Conservation (phyloP, 2,888 invertebrate species). For the Chymomyza fuscimana region DNA sequence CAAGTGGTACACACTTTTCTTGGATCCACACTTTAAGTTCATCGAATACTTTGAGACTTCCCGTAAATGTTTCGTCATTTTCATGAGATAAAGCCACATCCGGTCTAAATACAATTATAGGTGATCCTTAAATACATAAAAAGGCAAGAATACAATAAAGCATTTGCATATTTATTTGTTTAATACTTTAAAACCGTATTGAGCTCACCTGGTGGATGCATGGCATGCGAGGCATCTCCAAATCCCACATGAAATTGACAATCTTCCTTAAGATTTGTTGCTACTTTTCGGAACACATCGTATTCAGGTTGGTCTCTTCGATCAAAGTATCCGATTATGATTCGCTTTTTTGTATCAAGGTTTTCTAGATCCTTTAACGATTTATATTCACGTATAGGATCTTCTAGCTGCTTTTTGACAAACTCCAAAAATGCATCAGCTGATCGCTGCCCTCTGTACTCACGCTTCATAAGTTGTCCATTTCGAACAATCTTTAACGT, state of each 20-base stretch:
- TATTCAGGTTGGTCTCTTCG: constrained; percentile 89
- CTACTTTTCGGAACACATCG: constrained; percentile 88
- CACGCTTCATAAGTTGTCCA: constrained; percentile 93
- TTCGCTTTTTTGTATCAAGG: constrained; percentile 89
- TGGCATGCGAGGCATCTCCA: constrained; percentile 88
- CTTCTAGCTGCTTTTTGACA: constrained; percentile 92
- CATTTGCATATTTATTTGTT: neutral
- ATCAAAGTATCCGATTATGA: constrained; percentile 95
- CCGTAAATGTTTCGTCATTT: constrained; percentile 90
- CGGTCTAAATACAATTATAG: constrained; percentile 90
- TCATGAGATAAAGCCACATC: constrained; percentile 90
- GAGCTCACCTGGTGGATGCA: constrained; percentile 89
- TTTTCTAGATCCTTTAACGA: constrained; percentile 86
- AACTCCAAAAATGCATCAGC: constrained; percentile 94
- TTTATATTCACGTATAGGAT: constrained; percentile 90
- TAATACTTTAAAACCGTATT: neutral
- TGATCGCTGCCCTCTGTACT: constrained; percentile 94
- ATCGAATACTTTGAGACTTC: constrained; percentile 87
- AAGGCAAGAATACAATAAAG: neutral
- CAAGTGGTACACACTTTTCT: constrained; percentile 96
- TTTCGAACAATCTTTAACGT: constrained; percentile 96
- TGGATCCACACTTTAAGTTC: constrained; percentile 93
- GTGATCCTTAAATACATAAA: constrained; percentile 81
- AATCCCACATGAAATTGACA: constrained; percentile 96
- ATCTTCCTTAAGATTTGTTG: constrained; percentile 94